Conservation (phyloP, 2,113 vertebrate species). For the Eidolon helvum region DNA sequence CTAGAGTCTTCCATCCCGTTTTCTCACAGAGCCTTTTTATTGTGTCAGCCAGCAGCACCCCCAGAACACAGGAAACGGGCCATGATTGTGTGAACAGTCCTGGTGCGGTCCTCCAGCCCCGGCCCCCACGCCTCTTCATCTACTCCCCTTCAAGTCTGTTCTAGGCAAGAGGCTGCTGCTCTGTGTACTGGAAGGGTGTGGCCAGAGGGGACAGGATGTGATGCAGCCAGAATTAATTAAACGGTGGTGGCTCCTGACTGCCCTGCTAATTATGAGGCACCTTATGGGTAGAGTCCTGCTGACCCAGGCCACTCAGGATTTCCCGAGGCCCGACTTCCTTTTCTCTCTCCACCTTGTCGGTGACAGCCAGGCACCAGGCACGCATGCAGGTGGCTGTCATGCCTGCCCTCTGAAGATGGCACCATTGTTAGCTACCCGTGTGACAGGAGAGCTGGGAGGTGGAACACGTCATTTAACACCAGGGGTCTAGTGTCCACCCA, state of each 20-base stretch:
- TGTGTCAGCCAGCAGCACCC: neutral
- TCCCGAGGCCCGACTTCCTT: accelerated
- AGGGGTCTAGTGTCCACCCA: neutral
- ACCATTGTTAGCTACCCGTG: neutral
- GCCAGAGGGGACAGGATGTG: neutral
- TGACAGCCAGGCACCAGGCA: neutral
- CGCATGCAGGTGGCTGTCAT: accelerated
- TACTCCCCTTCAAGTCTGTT: neutral
- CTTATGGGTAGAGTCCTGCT: too few species aligned
- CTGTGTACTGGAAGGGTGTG: neutral
- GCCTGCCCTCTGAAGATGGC: neutral
- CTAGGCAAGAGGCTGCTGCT: neutral
- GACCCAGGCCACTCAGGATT: accelerated
- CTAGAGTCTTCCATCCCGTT: neutral
- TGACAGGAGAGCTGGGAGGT: neutral
- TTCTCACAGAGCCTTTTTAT: neutral
- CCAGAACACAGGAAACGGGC: neutral
- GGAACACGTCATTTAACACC: accelerated
- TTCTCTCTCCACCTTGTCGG: neutral
- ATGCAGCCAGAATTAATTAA: neutral
- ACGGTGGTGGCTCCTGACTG: accelerated
- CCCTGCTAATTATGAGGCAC: accelerated
- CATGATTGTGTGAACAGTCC: accelerated
- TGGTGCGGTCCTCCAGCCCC: accelerated
- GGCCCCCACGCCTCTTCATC: accelerated